phyloP scores from a whole-genome alignment of 2,113 vertebrate species.

The Engystomops pustulosus region DNA sequence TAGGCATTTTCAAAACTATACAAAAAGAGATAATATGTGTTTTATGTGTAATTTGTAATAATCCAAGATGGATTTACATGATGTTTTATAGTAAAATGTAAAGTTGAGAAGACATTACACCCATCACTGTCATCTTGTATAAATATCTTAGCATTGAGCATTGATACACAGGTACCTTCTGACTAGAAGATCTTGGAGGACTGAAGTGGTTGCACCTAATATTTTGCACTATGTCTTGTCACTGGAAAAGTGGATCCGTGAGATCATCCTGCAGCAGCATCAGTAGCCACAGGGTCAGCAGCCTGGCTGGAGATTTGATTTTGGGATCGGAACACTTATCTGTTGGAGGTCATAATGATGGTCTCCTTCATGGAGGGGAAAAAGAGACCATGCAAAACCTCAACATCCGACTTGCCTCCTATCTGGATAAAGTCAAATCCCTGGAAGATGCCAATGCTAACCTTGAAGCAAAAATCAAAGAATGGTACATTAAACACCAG shows the following conservation, averaged over 20 bases:
- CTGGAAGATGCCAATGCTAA: slow-evolving; percentile 59
- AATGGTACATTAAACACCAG: slow-evolving; percentile 62
- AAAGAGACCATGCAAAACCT: slow-evolving; percentile 74
- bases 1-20: background rate
- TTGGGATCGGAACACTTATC: slow-evolving; percentile 31
- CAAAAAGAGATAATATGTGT: slow-evolving; percentile 8
- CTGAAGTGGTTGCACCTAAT: background rate
- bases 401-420: slow-evolving; percentile 75
- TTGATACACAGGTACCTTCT: background rate
- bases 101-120: background rate
- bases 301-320: slow-evolving; percentile 29
- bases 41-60: slow-evolving; percentile 43
- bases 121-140: background rate
- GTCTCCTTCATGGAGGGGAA: slow-evolving; percentile 68
- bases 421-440: slow-evolving; percentile 66
- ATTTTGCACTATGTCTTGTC: slow-evolving; percentile 33
- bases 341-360: slow-evolving; percentile 60
- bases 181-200: background rate
- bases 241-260: slow-evolving; percentile 52
- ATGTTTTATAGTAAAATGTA: slow-evolving; percentile 25
- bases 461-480: slow-evolving; percentile 60
- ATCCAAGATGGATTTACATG: slow-evolving; percentile 37
- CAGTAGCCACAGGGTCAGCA: slow-evolving; percentile 18
- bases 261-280: slow-evolving; percentile 30
- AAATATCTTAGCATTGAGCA: background rate